These are phyloP conservation scores for Malurus melanocephalus DNA, from an alignment of 2,113 vertebrate genomes.

Conservation along the genomic window DNA sequence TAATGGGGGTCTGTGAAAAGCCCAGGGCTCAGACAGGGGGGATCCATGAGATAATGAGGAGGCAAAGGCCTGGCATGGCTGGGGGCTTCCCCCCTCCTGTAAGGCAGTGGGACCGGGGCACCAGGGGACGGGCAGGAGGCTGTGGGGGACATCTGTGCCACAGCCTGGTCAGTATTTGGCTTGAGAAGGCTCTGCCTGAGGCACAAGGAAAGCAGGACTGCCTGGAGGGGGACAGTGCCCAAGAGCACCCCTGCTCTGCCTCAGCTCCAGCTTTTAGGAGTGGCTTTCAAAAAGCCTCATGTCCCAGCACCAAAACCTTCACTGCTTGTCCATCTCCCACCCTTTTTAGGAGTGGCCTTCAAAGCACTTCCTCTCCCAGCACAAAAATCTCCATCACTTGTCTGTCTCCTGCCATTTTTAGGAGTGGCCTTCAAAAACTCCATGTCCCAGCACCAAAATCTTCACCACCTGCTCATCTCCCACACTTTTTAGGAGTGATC, in stretches of 20 bases:
- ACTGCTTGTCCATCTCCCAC: background rate
- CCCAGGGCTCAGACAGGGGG: background rate
- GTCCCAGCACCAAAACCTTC: background rate
- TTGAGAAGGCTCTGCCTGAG: background rate
- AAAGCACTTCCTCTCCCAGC: background rate
- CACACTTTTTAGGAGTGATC: background rate
- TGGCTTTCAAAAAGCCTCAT: background rate
- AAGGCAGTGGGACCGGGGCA: accelerated
- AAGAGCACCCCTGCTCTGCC: background rate
- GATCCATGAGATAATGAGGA: slow-evolving; percentile 72
- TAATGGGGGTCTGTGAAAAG: slow-evolving; percentile 65
- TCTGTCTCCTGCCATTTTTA: background rate
- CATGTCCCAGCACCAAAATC: background rate
- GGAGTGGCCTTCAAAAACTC: background rate
- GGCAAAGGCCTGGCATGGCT: background rate
- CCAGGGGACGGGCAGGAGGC: background rate
- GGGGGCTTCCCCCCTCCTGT: background rate
- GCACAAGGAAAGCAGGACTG: background rate
- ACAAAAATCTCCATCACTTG: background rate
- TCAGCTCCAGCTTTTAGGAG: accelerated
- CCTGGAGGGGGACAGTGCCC: background rate
- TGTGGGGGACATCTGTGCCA: accelerated
- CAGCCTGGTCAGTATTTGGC: background rate
- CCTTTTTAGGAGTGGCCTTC: background rate
- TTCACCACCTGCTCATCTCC: background rate